Evolutionary conservation across 1,140 invertebrate species (phyloP).

Genomic region (Trissolcus basalis): DNA sequence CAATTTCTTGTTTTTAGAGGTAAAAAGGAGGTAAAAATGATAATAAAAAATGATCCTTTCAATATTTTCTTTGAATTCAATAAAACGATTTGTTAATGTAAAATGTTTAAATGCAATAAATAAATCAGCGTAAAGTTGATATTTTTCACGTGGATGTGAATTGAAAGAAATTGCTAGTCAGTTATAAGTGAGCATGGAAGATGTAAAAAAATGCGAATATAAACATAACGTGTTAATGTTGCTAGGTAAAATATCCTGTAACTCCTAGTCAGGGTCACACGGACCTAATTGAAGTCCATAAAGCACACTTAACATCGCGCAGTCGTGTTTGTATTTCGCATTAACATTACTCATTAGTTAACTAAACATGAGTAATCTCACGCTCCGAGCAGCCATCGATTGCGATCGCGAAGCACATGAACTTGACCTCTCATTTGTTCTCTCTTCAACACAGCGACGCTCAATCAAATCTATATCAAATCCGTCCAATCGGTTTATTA

Average conservation of each 20-base stretch:
- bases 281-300: slow-evolving; percentile 35
- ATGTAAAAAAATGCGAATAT: slow-evolving; percentile 14
- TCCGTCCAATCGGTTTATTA: slow-evolving; percentile 17
- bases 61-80: too few relatives aligned
- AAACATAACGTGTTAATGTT: slow-evolving; percentile 8
- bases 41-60: too few relatives aligned
- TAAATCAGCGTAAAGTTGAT: too few relatives aligned
- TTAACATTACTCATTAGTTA: slow-evolving; percentile 52
- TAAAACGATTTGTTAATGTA: too few relatives aligned
- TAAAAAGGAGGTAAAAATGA: too few relatives aligned
- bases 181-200: slow-evolving; percentile 15
- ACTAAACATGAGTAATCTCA: slow-evolving; percentile 49
- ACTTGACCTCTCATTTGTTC: slow-evolving; percentile 45
- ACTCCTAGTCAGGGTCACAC: slow-evolving; percentile 23
- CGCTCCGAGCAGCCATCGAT: slow-evolving; percentile 37
- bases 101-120: too few relatives aligned
- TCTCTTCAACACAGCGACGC: slow-evolving; percentile 1
- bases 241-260: slow-evolving; percentile 4
- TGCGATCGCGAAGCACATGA: slow-evolving; percentile 33
- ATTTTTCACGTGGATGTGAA: too few relatives aligned
- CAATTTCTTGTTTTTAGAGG: too few relatives aligned
- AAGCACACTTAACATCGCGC: slow-evolving; percentile 19
- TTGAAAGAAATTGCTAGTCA: neutral
- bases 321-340: slow-evolving; percentile 39
- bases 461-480: slow-evolving; percentile 28